phyloP scores from a whole-genome alignment of 2,113 vertebrate species.

The Saguinus imperator region DNA sequence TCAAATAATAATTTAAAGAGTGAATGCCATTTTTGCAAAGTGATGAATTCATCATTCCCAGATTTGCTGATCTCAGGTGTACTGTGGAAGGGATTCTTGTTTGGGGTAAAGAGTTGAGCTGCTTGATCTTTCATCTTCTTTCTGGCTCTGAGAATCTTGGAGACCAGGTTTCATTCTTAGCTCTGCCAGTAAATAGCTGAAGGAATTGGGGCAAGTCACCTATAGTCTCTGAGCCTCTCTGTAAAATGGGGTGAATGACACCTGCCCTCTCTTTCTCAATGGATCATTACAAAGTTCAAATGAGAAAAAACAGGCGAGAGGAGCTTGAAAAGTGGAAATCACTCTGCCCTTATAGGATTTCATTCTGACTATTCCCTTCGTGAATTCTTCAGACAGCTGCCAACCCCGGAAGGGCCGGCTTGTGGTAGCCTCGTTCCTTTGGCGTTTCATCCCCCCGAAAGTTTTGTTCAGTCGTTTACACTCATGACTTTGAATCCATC shows the following conservation, averaged over 20 bases:
- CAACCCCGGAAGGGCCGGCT: background rate
- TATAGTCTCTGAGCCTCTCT: background rate
- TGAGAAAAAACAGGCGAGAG: background rate
- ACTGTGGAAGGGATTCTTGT: background rate
- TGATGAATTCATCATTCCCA: too few species aligned
- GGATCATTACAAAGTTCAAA: background rate
- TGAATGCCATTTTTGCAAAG: background rate
- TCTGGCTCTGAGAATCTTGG: background rate
- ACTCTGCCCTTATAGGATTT: background rate
- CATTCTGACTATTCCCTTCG: background rate
- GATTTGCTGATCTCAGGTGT: background rate
- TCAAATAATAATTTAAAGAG: background rate
- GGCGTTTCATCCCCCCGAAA: conserved; percentile 53
- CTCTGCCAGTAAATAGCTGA: background rate
- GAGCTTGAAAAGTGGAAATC: background rate
- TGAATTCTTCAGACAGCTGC: conserved; percentile 19
- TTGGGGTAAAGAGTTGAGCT: background rate
- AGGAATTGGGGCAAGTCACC: background rate
- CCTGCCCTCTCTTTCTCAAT: background rate
- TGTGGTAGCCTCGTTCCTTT: background rate
- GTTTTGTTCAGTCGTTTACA: conserved; percentile 60
- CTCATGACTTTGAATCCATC: conserved; percentile 64
- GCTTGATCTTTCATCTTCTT: background rate
- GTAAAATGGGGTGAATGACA: background rate
- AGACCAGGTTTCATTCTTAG: background rate